Evolutionary conservation across 1,140 invertebrate genomes (phyloP).

Genomic region (Drosophila malerkotliana): DNA sequence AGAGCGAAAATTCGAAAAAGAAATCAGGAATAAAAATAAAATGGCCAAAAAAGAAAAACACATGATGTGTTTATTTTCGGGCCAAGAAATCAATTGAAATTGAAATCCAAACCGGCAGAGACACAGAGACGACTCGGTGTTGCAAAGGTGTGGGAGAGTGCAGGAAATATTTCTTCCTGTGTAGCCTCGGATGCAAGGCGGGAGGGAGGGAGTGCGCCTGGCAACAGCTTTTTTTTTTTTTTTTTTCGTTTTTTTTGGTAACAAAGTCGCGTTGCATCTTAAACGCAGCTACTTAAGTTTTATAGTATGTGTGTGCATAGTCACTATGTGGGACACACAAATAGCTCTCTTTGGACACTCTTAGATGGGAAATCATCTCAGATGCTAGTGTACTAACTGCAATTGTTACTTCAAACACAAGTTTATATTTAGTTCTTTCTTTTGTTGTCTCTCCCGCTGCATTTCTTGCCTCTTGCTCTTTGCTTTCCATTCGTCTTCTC

Average conservation of each 20-base stretch:
- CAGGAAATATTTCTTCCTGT: background rate
- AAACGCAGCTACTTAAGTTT: slow-evolving; percentile 27
- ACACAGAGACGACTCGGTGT: no score
- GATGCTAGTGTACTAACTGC: no score
- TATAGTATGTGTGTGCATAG: background rate
- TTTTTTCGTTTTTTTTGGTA: background rate
- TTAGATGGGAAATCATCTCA: no score
- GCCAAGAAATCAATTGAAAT: slow-evolving; percentile 69
- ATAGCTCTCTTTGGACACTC: background rate
- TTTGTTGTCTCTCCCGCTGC: slow-evolving; percentile 27
- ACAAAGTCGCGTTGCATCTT: slow-evolving; percentile 9
- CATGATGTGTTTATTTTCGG: slow-evolving; percentile 56
- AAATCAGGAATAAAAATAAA: slow-evolving; percentile 11
- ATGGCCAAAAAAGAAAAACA: slow-evolving; percentile 17
- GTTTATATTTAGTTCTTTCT: slow-evolving; percentile 35
- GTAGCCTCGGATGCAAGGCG: slow-evolving; percentile 5
- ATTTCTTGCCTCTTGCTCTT: slow-evolving; percentile 3
- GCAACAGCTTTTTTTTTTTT: slow-evolving; percentile 26
- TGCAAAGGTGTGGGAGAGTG: no score
- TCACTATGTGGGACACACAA: background rate
- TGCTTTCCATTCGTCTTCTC: slow-evolving; percentile 3
- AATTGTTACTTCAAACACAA: no score
- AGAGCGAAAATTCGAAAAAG: background rate
- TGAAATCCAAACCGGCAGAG: slow-evolving; percentile 38
- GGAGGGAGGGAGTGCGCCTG: slow-evolving; percentile 6